Base-by-base conservation (phyloP, 2,888 invertebrate genomes). In the Archips crataeganus region DNA sequence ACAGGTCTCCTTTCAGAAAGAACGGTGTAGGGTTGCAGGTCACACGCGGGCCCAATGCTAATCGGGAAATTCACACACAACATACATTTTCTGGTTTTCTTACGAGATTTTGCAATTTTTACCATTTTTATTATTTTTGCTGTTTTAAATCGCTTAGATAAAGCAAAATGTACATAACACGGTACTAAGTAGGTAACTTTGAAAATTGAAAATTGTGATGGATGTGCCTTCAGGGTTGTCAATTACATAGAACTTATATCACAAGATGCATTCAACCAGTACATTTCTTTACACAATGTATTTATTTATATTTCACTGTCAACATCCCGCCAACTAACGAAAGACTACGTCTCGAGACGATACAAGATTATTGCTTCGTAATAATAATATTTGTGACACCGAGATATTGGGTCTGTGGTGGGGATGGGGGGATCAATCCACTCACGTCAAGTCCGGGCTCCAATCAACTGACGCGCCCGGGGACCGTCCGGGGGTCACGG, bases 401-500 rank as follows among this genome's bases (percentile, higher is more conserved):
- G 62, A 76, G 70, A 79, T 67, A 47, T 64, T 61, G 76, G 73
- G 71, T n/a, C 15, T 57, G 68, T 75, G 77, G 79, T 77, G 76
- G 73, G 79, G 80, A 80, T 83, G 83, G 80, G 79, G 84, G 89
- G 91, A 92, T 93, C 93, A 93, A 93, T 93, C 92, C 91, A 90
- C 92, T 92, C 90, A 86, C 88, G 91, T 88, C 90, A 87, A 83
- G 81, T 85, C 89, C 88, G 91, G 85, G 91, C 91, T 92, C 92
- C 92, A 93, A 93, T 93, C 93, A 93, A 90, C 89, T 89, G 92
- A 89, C 92, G 89, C 88, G 84, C 86, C 90, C 85, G 77, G 92
- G 93, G 93, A 91, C 91, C 88, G 87, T 6, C 36, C 13, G 60
- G 11, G 34, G n/a, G 36, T 60, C 60, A 32, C 60, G 39, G n/a